Evolutionary conservation across 2,797 vertebrate species (phyloP), one percentile per base, ranked within the genome.

Genomic region (Synaphobranchus kaupii): DNA sequence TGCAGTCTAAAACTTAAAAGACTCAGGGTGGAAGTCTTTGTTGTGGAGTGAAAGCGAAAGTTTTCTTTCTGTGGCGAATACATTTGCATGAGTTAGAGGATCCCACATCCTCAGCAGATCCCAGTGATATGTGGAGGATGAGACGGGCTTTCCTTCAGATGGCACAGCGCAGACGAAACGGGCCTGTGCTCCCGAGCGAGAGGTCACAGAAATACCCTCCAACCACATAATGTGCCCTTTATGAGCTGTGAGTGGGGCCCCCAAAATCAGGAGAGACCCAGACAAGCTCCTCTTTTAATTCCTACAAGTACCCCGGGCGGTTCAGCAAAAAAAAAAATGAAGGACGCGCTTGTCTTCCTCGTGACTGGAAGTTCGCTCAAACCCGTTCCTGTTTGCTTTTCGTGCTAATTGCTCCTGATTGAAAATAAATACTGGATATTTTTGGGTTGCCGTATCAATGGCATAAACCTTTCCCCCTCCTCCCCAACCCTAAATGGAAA

Each of bases 381-480:
- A 66, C 54, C 8, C 52, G 73, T 83, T 50, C 56, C 71, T 85
- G 50, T 86, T 86, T 88, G 86, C 58, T 86, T 85, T 84, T 85
- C 31, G 48, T 47, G 0, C 10, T 83, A 87, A 89, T 87, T 89
- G 47, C 60, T 58, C 60, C 85, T 87, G 84, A 89, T 87, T 73
- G 34, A 82, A 89, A 89, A 89, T 89, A 89, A 89, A 87, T 86
- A 78, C 6, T 73, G 84, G 80, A 15, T 89, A 85, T 87, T 86
- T 89, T 84, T 84, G 88, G 81, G 50, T 73, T 68, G 13, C 73
- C 47, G n/a, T 85, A 85, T 83, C 58, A 87, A 83, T 78, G 84
- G 28, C 54, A 20, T 73, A 60, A 66, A 31, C 60, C 80, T 76
- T 34, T 56, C 50, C 48, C 73, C 8, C 66, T 28, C 28, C 13